Evolutionary conservation across 2,797 vertebrate species (phyloP).

Genomic region (Microctenopoma lineatum): DNA sequence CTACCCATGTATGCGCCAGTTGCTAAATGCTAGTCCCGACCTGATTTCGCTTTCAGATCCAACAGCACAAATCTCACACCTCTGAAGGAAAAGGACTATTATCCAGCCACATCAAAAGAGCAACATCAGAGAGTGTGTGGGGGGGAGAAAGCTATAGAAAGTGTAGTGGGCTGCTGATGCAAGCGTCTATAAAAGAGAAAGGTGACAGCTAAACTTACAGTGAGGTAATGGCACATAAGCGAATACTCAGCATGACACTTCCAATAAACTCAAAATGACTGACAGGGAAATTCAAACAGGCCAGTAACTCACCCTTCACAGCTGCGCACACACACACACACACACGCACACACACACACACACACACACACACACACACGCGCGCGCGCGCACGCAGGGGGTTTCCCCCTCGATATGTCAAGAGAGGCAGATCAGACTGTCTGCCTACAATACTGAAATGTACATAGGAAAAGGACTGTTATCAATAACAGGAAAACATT

Average conservation of each 20-base stretch:
- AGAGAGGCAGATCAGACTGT: background rate
- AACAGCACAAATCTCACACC: constrained; percentile 31
- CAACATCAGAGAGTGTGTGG: constrained; percentile 24
- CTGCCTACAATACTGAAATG: background rate
- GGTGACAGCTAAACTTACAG: constrained; percentile 12
- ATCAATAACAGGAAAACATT: background rate
- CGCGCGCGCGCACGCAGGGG: background rate
- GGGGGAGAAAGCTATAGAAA: background rate
- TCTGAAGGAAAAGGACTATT: constrained; percentile 39
- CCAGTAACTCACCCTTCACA: background rate
- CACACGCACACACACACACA: no score
- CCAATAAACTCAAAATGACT: constrained; percentile 2
- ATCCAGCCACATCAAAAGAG: constrained; percentile 49
- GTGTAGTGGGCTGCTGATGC: constrained; percentile 2
- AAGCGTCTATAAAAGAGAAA: constrained; percentile 26
- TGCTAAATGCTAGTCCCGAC: constrained; percentile 14
- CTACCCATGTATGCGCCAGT: background rate
- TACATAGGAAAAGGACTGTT: background rate
- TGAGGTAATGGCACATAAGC: background rate
- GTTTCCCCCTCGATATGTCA: background rate
- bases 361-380: no score
- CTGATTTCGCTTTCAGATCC: constrained; percentile 34
- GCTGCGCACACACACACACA: no score
- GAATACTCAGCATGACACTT: background rate
- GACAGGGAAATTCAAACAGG: constrained; percentile 1